phyloP scores from a whole-genome alignment of 2,888 invertebrate species.

The Ectemnius cavifrons region DNA sequence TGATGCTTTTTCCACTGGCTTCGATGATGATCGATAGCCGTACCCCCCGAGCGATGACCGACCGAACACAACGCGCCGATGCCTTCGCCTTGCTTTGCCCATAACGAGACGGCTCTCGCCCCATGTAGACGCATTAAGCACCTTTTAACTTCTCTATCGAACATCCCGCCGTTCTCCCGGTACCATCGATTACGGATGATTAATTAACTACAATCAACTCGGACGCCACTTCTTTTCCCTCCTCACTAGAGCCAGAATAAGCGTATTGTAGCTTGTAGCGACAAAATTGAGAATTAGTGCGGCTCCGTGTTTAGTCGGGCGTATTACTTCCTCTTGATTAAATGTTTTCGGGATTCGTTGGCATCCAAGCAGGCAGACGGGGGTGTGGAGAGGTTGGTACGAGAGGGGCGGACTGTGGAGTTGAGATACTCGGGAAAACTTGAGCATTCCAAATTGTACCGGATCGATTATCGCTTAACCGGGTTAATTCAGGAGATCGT shows the following conservation, averaged over 20 bases:
- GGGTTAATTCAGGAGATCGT: conserved; percentile 52
- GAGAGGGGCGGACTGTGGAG: too few species aligned
- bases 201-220: neutral
- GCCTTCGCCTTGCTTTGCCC: neutral
- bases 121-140: conserved; percentile 2
- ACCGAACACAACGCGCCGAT: neutral
- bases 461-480: conserved; percentile 47
- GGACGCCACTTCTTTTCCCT: neutral
- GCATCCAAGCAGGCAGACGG: too few species aligned
- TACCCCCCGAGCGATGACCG: conserved; percentile 22
- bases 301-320: too few species aligned
- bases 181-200: neutral
- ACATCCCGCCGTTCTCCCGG: neutral
- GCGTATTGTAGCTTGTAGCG: too few species aligned
- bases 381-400: too few species aligned
- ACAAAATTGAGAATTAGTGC: too few species aligned
- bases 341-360: too few species aligned
- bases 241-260: too few species aligned
- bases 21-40: conserved; percentile 41
- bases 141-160: conserved; percentile 7
- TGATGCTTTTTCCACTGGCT: conserved; percentile 13
- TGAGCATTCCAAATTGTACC: conserved; percentile 9
- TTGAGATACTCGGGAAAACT: too few species aligned
- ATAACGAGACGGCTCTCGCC: neutral
- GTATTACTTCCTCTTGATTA: too few species aligned